A percentile compares a stretch with the other conserved stretches of the same genome.
phyloP scores from a whole-genome alignment of 1,140 invertebrate species.

The Conopomorpha cramerella region DNA sequence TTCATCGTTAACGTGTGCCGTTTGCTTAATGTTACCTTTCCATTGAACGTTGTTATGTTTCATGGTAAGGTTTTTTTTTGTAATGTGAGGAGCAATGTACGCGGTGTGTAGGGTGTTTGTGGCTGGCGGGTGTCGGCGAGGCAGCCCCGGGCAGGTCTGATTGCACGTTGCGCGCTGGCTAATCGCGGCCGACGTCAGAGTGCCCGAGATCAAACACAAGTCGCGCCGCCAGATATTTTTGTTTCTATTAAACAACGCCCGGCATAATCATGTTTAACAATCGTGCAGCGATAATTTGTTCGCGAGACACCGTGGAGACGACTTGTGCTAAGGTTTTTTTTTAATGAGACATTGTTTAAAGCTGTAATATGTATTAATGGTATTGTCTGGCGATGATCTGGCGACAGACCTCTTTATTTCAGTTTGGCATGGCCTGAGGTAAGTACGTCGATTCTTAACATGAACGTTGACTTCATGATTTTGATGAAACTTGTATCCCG shows the following conservation, averaged over 20 bases:
- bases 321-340: no score
- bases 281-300: slow-evolving; percentile 56
- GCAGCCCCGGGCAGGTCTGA: slow-evolving; percentile 52
- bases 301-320: slow-evolving; percentile 18
- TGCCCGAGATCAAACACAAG: slow-evolving; percentile 61
- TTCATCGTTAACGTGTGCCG: slow-evolving; percentile 9
- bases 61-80: neutral
- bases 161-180: slow-evolving; percentile 57
- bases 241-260: slow-evolving; percentile 62
- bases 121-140: slow-evolving; percentile 12
- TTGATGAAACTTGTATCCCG: no score
- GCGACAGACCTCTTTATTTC: no score
- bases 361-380: no score
- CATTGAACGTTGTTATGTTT: slow-evolving; percentile 12
- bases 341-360: no score
- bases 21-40: slow-evolving; percentile 5
- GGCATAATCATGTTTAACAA: slow-evolving; percentile 61
- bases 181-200: slow-evolving; percentile 55
- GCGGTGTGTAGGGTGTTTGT: slow-evolving; percentile 2
- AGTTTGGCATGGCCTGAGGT: no score
- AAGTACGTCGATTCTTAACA: no score
- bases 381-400: no score
- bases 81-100: slow-evolving; percentile 15
- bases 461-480: no score
- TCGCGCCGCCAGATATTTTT: slow-evolving; percentile 60